Evolutionary conservation across 37 sponge, comb jelly and placozoan genomes (phyloP), one percentile per base, ranked within the genome.

Genomic region (Beroe forskalii): DNA sequence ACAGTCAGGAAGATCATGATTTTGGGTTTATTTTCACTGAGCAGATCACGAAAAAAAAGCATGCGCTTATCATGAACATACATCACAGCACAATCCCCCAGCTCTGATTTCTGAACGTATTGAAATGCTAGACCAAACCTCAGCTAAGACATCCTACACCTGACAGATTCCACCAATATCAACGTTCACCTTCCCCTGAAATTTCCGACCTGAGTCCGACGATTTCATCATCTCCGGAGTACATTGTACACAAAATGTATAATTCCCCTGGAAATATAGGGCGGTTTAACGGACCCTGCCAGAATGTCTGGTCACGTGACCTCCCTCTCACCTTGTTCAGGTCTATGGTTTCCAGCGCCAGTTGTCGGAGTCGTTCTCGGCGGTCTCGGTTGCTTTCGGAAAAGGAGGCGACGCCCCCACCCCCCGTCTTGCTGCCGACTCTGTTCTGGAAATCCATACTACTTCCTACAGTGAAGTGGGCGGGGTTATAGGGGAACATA

Each of bases 311-410:
- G 37, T 14, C 72, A 35, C 17, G 32, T 9, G 32, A 9, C 72
- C 42, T 3, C 27, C 0, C 17, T 19, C 83, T 23, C 20, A 95
- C 97, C 95, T 94, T 98, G 38, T 89, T 91, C 25, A 98, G 89
- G 90, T 98, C 99, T 25, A 98, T 98, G 0, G 99, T 98, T 61
- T 98, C 99, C 91, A 98, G 60, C 0, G 99, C 99, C 17, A 98
- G 92, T 90, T 94, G 94, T 64, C 94, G 91, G 12, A 98, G 95
- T 60, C 99, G 67, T 66, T 98, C 99, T 42, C 94, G 91, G 31
- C 96, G 62, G 92, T 98, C 99, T 89, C 95, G 89, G 90, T 93
- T 98, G 62, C 91, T 67, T 89, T 98, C 99, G 6, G 99, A 95
- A 67, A 89, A 93, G 55, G 96, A 92, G 25, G 99, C 94, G 0